Percentiles rank a stretch among this genome's conserved stretches.
These are phyloP conservation scores for Drosophila stalkeri DNA, from an alignment of 2,888 invertebrate genomes.

Conservation along the genomic window DNA sequence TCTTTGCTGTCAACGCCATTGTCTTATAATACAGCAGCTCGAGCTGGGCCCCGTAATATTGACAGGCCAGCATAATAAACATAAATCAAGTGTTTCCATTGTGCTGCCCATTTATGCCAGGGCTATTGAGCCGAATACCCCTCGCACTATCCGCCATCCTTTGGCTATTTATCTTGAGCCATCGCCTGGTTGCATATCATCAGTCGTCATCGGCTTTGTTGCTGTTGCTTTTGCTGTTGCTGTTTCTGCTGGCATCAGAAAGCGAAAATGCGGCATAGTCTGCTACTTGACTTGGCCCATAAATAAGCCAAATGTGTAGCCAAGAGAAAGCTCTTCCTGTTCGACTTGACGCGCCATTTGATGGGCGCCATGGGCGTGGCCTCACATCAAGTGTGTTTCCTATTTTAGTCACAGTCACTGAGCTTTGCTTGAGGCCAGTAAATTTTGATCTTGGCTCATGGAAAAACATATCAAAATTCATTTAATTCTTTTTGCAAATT, in stretches of 20 bases:
- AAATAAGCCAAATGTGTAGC: slow-evolving; percentile 40
- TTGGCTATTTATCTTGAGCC: slow-evolving; percentile 68
- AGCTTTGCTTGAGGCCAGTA: slow-evolving; percentile 21
- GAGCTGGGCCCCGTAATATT: slow-evolving; percentile 45
- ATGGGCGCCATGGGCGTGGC: slow-evolving; percentile 41
- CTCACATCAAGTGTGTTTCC: slow-evolving; percentile 30
- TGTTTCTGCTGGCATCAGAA: slow-evolving; percentile 18
- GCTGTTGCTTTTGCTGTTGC: slow-evolving; percentile 23
- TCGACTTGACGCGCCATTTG: slow-evolving; percentile 33
- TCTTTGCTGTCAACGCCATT: slow-evolving; percentile 71
- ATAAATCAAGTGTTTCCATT: slow-evolving; percentile 73
- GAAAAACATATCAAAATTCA: background rate
- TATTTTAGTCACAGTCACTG: slow-evolving; percentile 38
- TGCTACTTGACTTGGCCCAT: slow-evolving; percentile 45
- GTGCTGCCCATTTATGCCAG: slow-evolving; percentile 38
- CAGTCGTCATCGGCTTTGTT: slow-evolving; percentile 74
- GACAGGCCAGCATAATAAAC: slow-evolving; percentile 76
- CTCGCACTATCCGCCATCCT: slow-evolving; percentile 27
- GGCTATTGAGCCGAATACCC: slow-evolving; percentile 35
- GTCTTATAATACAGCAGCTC: slow-evolving; percentile 64
- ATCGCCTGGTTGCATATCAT: slow-evolving; percentile 67
- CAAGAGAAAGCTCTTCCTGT: slow-evolving; percentile 28
- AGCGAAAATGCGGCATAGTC: slow-evolving; percentile 44
- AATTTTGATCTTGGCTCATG: background rate
- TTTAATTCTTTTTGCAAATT: background rate